phyloP scores from a whole-genome alignment of 2,113 vertebrate species.

The Chunga burmeisteri region DNA sequence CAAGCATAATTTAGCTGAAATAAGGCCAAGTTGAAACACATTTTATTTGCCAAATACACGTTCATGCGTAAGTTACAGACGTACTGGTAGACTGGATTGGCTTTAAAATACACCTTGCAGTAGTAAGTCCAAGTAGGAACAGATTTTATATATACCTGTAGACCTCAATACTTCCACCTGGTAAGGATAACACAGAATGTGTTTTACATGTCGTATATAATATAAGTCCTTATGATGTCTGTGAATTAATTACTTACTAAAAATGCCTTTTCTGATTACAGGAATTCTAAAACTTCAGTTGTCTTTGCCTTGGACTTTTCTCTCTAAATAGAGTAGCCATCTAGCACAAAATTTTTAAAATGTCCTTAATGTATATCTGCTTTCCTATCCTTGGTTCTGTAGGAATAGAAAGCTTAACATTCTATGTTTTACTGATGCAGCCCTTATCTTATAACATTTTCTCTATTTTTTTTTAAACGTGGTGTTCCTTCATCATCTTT shows the following conservation, averaged over 20 bases:
- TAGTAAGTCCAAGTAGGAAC: neutral
- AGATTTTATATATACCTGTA: neutral
- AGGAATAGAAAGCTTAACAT: neutral
- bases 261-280: conserved; percentile 14
- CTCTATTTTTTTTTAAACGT: neutral
- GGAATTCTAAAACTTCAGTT: neutral
- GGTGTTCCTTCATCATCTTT: neutral
- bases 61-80: neutral
- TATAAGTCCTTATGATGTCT: neutral
- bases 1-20: neutral
- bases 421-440: neutral
- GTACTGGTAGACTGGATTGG: neutral
- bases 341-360: neutral
- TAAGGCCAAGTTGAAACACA: neutral
- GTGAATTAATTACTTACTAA: neutral
- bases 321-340: neutral
- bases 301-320: conserved; percentile 9
- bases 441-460: neutral
- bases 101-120: neutral
- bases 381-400: neutral
- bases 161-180: neutral
- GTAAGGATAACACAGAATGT: neutral
- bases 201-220: neutral
- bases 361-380: neutral
- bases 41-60: neutral